A percentile compares a stretch with the other conserved stretches of the same genome.
Evolutionary conservation across 2,888 invertebrate species (phyloP).

Genomic region (Drosophila nr. medialis): DNA sequence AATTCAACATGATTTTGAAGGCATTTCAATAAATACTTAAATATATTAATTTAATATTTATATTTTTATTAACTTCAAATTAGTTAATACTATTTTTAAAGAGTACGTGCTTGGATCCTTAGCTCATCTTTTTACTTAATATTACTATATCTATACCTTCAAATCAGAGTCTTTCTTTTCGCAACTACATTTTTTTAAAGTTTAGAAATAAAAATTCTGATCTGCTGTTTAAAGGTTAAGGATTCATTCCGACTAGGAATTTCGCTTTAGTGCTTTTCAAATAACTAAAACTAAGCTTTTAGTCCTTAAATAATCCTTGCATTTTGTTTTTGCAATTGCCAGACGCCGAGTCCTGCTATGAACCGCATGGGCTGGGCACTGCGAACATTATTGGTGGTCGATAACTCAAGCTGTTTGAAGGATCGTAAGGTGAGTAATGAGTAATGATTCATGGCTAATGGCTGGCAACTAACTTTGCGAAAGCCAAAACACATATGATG

Average conservation of each 20-base stretch:
- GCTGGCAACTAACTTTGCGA: conserved; percentile 7
- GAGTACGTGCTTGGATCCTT: no score
- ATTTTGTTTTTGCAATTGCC: background rate
- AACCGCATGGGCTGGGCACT: conserved; percentile 89
- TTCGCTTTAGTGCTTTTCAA: background rate
- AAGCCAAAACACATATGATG: background rate
- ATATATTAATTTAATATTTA: background rate
- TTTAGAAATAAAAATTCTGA: background rate
- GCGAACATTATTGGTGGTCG: conserved; percentile 88
- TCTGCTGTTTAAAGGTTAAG: background rate
- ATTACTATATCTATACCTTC: background rate
- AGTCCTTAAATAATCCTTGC: background rate
- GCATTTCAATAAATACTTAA: background rate
- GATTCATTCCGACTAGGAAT: background rate
- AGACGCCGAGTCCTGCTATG: conserved; percentile 88
- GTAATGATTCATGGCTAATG: background rate
- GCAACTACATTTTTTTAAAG: background rate
- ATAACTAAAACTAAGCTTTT: background rate
- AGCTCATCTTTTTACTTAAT: no score
- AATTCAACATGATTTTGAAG: background rate
- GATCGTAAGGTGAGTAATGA: conserved; percentile 86
- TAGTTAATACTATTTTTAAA: no score
- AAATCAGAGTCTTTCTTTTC: background rate
- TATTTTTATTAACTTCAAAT: background rate
- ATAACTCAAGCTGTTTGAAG: conserved; percentile 87